Percentiles rank a stretch among this genome's conserved stretches.
These are phyloP conservation scores for Forbesichthys agassizii DNA, from an alignment of 2,113 vertebrate species.

Conservation along the genomic window DNA sequence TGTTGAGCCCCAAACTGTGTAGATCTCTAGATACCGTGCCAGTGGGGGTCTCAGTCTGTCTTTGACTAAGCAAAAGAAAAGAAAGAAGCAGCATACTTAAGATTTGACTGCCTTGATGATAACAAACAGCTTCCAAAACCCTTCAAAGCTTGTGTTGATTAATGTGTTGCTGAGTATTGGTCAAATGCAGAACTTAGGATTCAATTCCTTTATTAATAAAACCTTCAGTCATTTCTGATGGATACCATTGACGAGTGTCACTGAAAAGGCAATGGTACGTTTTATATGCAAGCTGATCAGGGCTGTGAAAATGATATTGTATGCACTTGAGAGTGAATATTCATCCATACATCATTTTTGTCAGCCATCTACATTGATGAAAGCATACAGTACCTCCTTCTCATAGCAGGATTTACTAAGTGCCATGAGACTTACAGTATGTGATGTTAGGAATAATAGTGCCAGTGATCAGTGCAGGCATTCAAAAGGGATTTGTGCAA, in stretches of 20 bases:
- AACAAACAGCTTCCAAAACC: conserved; percentile 55
- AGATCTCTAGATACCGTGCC: conserved; percentile 31
- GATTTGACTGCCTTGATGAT: conserved; percentile 61
- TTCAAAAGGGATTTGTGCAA: conserved; percentile 11
- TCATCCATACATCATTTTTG: no score
- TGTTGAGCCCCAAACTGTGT: conserved; percentile 43
- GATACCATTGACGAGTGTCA: neutral
- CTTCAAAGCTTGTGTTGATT: conserved; percentile 58
- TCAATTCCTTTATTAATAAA: conserved; percentile 29
- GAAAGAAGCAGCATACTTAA: conserved; percentile 61
- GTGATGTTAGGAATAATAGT: conserved; percentile 10
- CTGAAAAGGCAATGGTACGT: conserved; percentile 25
- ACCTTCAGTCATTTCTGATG: conserved; percentile 24
- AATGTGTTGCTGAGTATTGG: conserved; percentile 53
- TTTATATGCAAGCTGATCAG: conserved; percentile 38
- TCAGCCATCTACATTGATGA: neutral
- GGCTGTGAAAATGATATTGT: conserved; percentile 3
- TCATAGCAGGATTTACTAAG: conserved; percentile 10
- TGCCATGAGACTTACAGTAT: neutral
- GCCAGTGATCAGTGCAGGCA: conserved; percentile 4
- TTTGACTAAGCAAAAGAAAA: conserved; percentile 56
- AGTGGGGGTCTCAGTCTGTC: conserved; percentile 44
- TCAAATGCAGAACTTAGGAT: conserved; percentile 31
- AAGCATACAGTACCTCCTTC: conserved; percentile 7
- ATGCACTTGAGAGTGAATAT: neutral